Conservation (phyloP, 2,888 invertebrate genomes). For the Xylota sylvarum region DNA sequence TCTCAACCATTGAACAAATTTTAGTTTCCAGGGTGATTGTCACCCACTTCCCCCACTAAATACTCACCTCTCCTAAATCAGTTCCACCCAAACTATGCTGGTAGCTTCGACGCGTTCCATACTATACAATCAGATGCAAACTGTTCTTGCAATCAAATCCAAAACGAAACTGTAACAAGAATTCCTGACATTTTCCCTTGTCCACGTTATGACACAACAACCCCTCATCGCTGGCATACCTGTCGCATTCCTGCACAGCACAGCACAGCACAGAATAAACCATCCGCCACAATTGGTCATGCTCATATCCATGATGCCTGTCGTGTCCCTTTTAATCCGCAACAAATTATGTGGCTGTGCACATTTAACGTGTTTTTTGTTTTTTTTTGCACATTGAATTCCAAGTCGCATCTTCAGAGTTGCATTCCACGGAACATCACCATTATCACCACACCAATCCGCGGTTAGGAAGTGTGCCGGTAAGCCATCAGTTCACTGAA, state of each 20-base stretch:
- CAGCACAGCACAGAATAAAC: neutral
- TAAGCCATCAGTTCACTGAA: slow-evolving; percentile 32
- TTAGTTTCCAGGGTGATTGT: too few species aligned
- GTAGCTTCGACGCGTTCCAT: too few species aligned
- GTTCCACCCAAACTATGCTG: too few species aligned
- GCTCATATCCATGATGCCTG: slow-evolving; percentile 30
- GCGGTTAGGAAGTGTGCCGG: neutral
- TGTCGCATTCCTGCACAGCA: slow-evolving; percentile 43
- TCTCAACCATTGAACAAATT: too few species aligned
- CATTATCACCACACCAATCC: slow-evolving; percentile 19
- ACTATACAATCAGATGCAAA: neutral
- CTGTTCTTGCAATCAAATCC: neutral
- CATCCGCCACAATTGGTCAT: slow-evolving; percentile 30
- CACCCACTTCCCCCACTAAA: too few species aligned
- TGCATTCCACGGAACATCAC: slow-evolving; percentile 46
- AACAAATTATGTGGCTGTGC: slow-evolving; percentile 58
- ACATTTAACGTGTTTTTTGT: slow-evolving; percentile 29
- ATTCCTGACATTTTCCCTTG: neutral
- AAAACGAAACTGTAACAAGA: slow-evolving; percentile 21
- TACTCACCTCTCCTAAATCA: too few species aligned
- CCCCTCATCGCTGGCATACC: slow-evolving; percentile 34
- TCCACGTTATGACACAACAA: slow-evolving; percentile 25
- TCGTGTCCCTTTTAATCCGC: slow-evolving; percentile 68
- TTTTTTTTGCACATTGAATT: slow-evolving; percentile 22
- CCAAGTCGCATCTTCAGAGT: slow-evolving; percentile 4